Percentiles rank a stretch among this genome's conserved stretches.
Evolutionary conservation across 2,113 vertebrate genomes (phyloP).

Genomic region (Campylorhamphus procurvoides): DNA sequence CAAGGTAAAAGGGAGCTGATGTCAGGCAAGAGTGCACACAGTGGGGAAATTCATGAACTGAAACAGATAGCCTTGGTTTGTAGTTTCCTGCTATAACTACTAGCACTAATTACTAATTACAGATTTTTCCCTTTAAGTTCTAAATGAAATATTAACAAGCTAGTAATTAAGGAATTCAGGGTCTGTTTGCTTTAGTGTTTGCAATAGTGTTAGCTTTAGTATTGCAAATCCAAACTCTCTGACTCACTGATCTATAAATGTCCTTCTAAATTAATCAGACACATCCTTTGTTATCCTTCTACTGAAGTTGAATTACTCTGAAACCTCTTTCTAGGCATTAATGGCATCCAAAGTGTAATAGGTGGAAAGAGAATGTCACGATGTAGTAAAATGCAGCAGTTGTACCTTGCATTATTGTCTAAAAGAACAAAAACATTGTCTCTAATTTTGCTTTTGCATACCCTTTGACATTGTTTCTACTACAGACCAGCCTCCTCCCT

Average conservation of each 20-base stretch:
- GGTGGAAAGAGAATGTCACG: not conserved
- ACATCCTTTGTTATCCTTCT: not conserved
- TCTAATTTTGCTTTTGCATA: not conserved
- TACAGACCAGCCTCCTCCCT: not conserved
- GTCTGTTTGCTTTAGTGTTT: slow-evolving; percentile 15
- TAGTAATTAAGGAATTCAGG: slow-evolving; percentile 39
- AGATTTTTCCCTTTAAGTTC: not conserved
- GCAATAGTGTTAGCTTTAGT: not conserved
- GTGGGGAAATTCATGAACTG: not conserved
- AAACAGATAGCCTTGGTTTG: not conserved
- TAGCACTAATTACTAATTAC: not conserved
- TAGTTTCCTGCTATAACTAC: not conserved
- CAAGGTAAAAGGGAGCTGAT: not conserved
- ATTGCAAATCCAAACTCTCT: not conserved
- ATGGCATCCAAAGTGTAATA: not conserved
- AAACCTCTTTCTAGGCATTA: not conserved
- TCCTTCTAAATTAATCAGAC: slow-evolving; percentile 28
- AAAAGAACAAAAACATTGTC: not conserved
- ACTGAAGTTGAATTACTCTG: not conserved
- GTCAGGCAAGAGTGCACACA: not conserved
- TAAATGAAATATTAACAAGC: slow-evolving; percentile 52
- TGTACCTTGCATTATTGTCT: not conserved
- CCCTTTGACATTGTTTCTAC: not conserved
- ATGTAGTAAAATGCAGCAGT: not conserved
- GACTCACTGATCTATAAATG: not conserved